Conservation (phyloP, 2,797 vertebrate genomes). For the Gadopsis marmoratus region DNA sequence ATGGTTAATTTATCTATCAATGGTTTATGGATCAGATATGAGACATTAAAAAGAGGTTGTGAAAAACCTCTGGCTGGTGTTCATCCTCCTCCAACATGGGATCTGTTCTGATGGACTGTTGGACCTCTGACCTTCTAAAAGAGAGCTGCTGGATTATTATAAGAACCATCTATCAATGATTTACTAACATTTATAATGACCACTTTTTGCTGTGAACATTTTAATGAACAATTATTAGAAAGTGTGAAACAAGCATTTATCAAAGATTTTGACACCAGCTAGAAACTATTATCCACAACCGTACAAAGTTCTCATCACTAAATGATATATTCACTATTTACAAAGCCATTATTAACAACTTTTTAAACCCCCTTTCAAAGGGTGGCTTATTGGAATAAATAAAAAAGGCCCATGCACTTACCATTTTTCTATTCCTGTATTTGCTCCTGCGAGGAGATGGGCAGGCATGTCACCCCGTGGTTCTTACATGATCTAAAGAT, state of each 20-base stretch:
- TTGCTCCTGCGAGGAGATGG: conserved; percentile 53
- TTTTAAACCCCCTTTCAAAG: neutral
- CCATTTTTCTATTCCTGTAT: conserved; percentile 69
- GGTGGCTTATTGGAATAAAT: neutral
- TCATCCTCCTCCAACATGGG: neutral
- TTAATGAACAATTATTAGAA: neutral
- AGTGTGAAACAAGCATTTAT: neutral
- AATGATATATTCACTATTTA: neutral
- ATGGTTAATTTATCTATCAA: neutral
- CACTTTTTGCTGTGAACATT: neutral
- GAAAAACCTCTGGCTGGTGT: neutral
- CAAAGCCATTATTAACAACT: neutral
- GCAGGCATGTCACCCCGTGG: conserved; percentile 21
- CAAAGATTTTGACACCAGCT: neutral
- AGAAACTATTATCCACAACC: neutral
- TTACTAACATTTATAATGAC: neutral
- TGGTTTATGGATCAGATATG: neutral
- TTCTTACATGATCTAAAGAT: conserved; percentile 56
- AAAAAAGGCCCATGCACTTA: conserved; percentile 43
- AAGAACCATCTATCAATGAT: neutral
- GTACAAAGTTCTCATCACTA: neutral
- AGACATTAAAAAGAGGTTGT: neutral
- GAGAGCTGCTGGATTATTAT: neutral
- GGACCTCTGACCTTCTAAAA: neutral
- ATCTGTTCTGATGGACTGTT: neutral